These are phyloP conservation scores for Lagria hirta DNA, from an alignment of 2,888 invertebrate species.

Conservation along the genomic window DNA sequence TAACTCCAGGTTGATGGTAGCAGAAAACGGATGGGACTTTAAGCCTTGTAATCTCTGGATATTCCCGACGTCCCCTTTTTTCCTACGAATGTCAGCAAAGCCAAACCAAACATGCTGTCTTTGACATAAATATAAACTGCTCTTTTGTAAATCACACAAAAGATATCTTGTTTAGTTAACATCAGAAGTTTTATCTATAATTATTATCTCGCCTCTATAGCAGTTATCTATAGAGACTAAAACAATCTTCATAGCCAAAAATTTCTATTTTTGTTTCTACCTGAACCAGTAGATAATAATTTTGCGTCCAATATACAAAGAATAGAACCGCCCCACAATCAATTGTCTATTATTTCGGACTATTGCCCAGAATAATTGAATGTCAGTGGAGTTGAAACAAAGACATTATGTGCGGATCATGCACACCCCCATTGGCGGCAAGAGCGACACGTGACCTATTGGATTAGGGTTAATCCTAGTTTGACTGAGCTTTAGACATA, in stretches of 20 bases:
- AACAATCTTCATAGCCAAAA: no score
- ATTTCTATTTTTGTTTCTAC: slow-evolving; percentile 3
- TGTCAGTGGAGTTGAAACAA: slow-evolving; percentile 55
- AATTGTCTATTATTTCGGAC: slow-evolving; percentile 52
- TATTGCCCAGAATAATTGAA: slow-evolving; percentile 56
- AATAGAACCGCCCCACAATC: slow-evolving; percentile 36
- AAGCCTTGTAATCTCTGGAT: slow-evolving; percentile 32
- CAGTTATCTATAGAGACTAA: no score
- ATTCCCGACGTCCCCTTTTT: slow-evolving; percentile 18
- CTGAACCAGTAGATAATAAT: neutral
- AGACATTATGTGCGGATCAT: slow-evolving; percentile 53
- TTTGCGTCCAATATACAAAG: no score
- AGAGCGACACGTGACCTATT: slow-evolving; percentile 48
- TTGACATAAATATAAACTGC: no score
- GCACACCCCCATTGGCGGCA: slow-evolving; percentile 48
- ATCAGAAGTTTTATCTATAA: no score
- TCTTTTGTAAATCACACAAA: no score
- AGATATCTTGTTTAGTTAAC: no score
- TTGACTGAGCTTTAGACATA: no score
- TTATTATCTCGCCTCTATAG: no score
- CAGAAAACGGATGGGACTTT: slow-evolving; percentile 33
- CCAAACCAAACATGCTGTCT: no score
- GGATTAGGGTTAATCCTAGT: slow-evolving; percentile 46
- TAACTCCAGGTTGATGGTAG: slow-evolving; percentile 34
- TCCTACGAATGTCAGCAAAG: no score